phyloP scores from a whole-genome alignment of 2,888 invertebrate genomes.

The Brenthis hecate region DNA sequence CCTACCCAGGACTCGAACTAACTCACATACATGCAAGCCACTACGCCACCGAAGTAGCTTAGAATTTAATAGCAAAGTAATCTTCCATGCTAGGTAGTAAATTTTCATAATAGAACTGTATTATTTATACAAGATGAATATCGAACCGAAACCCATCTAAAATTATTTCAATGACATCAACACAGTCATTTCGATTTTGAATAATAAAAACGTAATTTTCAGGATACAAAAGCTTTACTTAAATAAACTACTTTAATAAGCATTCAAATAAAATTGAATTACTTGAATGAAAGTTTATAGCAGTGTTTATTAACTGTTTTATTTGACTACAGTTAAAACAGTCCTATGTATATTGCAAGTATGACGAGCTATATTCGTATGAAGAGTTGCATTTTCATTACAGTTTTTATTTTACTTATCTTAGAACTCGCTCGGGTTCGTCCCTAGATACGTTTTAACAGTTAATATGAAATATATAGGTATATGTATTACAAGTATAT shows the following conservation, averaged over 20 bases:
- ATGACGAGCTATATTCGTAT: background rate
- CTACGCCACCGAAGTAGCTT: too few relatives aligned
- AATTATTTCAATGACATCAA: background rate
- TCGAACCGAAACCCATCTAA: too few relatives aligned
- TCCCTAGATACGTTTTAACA: too few relatives aligned
- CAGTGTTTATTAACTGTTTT: slow-evolving; percentile 24
- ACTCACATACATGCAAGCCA: too few relatives aligned
- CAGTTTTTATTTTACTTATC: background rate
- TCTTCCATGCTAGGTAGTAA: too few relatives aligned
- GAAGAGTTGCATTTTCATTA: background rate
- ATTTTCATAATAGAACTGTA: too few relatives aligned
- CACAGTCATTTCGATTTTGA: background rate
- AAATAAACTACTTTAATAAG: slow-evolving; percentile 7
- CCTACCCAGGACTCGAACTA: too few relatives aligned
- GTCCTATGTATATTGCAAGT: slow-evolving; percentile 3
- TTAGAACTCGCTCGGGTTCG: too few relatives aligned
- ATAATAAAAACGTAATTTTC: background rate
- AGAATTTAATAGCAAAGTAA: too few relatives aligned
- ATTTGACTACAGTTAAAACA: slow-evolving; percentile 17
- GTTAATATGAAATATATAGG: too few relatives aligned
- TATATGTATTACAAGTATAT: too few relatives aligned
- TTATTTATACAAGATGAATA: too few relatives aligned
- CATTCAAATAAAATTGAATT: slow-evolving; percentile 16
- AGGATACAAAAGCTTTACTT: background rate
- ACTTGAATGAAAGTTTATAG: slow-evolving; percentile 23